Base-by-base conservation (phyloP, 2,797 vertebrate species). In the Micromesistius poutassou region DNA sequence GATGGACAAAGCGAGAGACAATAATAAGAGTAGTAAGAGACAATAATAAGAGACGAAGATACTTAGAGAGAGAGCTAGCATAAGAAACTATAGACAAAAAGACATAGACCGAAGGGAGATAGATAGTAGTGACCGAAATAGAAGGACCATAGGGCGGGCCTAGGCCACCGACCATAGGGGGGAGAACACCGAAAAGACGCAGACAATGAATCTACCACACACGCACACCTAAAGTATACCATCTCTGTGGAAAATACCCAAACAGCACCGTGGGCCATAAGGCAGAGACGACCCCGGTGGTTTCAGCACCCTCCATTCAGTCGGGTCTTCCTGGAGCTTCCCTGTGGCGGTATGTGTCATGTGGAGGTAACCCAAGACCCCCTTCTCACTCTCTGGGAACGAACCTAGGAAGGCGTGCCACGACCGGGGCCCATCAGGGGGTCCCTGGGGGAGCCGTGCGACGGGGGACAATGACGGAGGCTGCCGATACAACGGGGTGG, bases 331-430 rank as follows among this genome's bases (percentile, higher is more conserved):
- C 72, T 82, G 71, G 76, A 25, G 79, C 76, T 50, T 85, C 82
- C 90, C 92, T 79, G 76, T 84, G 85, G 90, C 82, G n/a, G 81
- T 81, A 77, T 81, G 77, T 75, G 86, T 89, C 87, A 89, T 78
- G 68, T 83, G 80, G 74, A 83, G 68, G 90, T 89, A 89, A 93
- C 86, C 79, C 35, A 83, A 91, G 83, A 85, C 76, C 78, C 55
- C 25, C 68, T 38, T 78, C 87, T 86, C 80, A 80, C 88, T 88
- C 77, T 79, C 78, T 83, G 84, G 84, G 90, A 91, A 84, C 86
- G 82, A 81, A 80, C 79, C 82, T 30, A 28, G 78, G 77, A 73
- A 78, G 79, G 74, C 80, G 79, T 77, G 77, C 72, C 82, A 33
- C 55, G 28, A 42, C 76, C 72, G 22, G 55, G 33, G 74, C 74